A percentile compares a stretch with the other conserved stretches of the same genome.
Conservation (phyloP, 2,797 vertebrate genomes). For the Epinephelus coioides region DNA sequence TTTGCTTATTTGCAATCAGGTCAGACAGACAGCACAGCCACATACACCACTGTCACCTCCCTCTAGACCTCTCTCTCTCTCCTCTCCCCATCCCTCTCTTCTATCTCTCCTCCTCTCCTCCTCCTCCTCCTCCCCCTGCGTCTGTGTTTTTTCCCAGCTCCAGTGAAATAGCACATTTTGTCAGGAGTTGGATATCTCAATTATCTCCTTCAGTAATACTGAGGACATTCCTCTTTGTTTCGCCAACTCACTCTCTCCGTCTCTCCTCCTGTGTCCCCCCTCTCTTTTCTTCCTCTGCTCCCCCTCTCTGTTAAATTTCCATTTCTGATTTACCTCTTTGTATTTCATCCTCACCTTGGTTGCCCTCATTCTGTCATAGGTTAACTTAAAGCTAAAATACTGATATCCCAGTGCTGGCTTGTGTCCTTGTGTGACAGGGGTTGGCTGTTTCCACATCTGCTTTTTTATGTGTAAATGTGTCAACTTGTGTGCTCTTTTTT, state of each 20-base stretch:
- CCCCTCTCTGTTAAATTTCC: slow-evolving; percentile 39
- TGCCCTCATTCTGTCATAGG: slow-evolving; percentile 52
- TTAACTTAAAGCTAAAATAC: slow-evolving; percentile 51
- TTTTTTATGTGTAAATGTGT: slow-evolving; percentile 11
- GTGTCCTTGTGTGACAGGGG: slow-evolving; percentile 20
- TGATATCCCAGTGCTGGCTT: slow-evolving; percentile 22
- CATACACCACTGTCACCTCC: slow-evolving; percentile 87
- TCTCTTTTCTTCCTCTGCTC: slow-evolving; percentile 5
- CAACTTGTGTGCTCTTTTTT: slow-evolving; percentile 13
- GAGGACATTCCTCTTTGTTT: slow-evolving; percentile 71
- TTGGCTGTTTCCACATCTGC: slow-evolving; percentile 34
- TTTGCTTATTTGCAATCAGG: slow-evolving; percentile 88
- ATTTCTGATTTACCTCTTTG: slow-evolving; percentile 56
- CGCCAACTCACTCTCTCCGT: slow-evolving; percentile 44
- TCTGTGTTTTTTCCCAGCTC: slow-evolving; percentile 64
- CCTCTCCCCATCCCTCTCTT: slow-evolving; percentile 52
- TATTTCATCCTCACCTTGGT: slow-evolving; percentile 64
- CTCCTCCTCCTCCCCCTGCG: slow-evolving; percentile 27
- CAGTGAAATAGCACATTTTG: slow-evolving; percentile 84
- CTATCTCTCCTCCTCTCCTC: slow-evolving; percentile 43
- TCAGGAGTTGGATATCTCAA: slow-evolving; percentile 86
- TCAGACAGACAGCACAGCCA: slow-evolving; percentile 86
- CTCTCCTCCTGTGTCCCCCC: not conserved
- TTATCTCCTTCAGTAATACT: slow-evolving; percentile 80
- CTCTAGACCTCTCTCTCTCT: slow-evolving; percentile 69